phyloP scores from a whole-genome alignment of 2,888 invertebrate genomes.

The Tachina grossa region DNA sequence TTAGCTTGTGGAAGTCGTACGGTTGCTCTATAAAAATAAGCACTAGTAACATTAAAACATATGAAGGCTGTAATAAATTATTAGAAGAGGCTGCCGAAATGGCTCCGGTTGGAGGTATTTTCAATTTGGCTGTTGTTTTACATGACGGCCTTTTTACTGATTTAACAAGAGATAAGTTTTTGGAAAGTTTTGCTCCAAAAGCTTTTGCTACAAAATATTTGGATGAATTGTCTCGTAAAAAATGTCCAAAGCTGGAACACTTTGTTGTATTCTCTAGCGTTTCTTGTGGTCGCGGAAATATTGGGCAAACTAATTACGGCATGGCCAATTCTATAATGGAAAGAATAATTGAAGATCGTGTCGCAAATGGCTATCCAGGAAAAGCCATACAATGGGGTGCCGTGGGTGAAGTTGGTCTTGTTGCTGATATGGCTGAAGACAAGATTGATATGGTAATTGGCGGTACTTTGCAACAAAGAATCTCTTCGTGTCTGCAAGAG shows the following conservation, averaged over 20 bases:
- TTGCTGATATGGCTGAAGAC: conserved; percentile 88
- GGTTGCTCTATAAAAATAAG: conserved; percentile 87
- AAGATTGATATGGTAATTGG: conserved; percentile 87
- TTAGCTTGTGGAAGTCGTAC: conserved; percentile 87
- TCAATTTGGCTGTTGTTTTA: conserved; percentile 93
- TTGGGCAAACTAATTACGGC: conserved; percentile 92
- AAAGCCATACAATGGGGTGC: conserved; percentile 96
- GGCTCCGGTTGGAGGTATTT: conserved; percentile 91
- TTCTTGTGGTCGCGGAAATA: conserved; percentile 93
- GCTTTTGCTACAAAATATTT: conserved; percentile 89
- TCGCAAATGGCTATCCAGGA: conserved; percentile 87
- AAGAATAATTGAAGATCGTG: conserved; percentile 90
- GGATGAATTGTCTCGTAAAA: conserved; percentile 86
- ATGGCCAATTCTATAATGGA: conserved; percentile 95
- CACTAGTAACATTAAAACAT: conserved; percentile 87
- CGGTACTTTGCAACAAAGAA: conserved; percentile 92
- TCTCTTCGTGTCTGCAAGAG: conserved; percentile 89
- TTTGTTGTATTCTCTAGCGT: conserved; percentile 96
- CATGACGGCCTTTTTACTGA: conserved; percentile 90
- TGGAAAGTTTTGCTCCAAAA: conserved; percentile 88
- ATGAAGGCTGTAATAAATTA: conserved; percentile 87
- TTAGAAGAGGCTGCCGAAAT: conserved; percentile 86
- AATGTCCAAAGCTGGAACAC: conserved; percentile 85
- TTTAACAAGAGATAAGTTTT: conserved; percentile 88
- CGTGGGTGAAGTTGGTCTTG: conserved; percentile 92